Evolutionary conservation across 2,113 vertebrate genomes (phyloP).

Genomic region (Prunella fulvescens): DNA sequence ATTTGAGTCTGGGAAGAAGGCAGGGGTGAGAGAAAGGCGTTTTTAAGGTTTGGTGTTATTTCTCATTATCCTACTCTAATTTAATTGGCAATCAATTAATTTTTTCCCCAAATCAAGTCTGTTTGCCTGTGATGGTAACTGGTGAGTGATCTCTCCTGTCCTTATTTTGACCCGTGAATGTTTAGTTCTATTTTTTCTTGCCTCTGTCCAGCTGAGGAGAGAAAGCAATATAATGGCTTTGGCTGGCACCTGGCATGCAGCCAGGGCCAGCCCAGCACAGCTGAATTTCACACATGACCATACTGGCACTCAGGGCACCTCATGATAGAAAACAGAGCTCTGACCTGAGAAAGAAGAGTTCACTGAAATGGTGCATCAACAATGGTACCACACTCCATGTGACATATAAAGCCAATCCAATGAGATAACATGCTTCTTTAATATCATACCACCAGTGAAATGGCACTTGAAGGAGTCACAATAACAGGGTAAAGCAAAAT

Average conservation of each 20-base stretch:
- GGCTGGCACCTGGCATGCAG: not conserved
- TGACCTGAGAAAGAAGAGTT: not conserved
- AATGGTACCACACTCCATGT: not conserved
- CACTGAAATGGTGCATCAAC: not conserved
- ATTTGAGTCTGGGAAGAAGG: not conserved
- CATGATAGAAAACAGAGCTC: not conserved
- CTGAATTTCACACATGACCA: not conserved
- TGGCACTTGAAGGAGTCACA: not conserved
- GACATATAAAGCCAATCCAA: not conserved
- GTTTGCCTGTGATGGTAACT: not conserved
- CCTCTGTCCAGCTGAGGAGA: not conserved
- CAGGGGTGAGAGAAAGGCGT: not conserved
- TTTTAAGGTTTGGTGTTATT: not conserved
- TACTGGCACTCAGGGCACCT: not conserved
- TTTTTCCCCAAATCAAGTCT: too few species aligned
- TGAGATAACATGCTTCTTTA: not conserved
- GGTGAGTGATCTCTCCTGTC: not conserved
- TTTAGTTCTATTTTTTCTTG: not conserved
- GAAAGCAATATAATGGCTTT: not conserved
- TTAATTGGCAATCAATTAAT: not conserved
- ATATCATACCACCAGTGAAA: not conserved
- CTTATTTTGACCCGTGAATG: fast-evolving
- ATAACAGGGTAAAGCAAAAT: not conserved
- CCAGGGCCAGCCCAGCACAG: not conserved
- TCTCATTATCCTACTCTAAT: not conserved